Conservation (phyloP, 2,113 vertebrate species). For the Bettongia penicillata region DNA sequence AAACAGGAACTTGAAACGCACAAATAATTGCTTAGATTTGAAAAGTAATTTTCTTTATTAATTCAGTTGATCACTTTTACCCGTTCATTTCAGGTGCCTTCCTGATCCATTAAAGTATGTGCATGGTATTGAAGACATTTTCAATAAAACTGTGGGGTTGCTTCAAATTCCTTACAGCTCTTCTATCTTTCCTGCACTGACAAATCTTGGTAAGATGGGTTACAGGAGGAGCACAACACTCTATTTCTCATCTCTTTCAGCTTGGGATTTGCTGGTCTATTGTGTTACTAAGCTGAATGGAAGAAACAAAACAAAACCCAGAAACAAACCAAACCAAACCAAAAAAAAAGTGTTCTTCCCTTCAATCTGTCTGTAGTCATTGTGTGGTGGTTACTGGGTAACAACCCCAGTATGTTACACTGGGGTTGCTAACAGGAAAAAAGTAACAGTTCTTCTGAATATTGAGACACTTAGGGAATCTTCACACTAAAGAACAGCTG, state of each 20-base stretch:
- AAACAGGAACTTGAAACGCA: conserved; percentile 29
- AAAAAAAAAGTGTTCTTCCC: neutral
- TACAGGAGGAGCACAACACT: neutral
- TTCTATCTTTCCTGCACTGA: neutral
- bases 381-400: conserved; percentile 7
- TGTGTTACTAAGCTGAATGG: neutral
- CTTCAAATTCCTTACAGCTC: neutral
- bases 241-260: conserved; percentile 37
- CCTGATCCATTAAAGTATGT: neutral
- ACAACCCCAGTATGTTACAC: neutral
- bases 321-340: no score
- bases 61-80: conserved; percentile 62
- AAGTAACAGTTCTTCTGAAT: neutral
- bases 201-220: neutral
- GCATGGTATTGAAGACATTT: neutral
- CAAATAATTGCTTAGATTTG: conserved; percentile 49
- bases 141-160: neutral
- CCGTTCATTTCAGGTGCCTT: conserved; percentile 31
- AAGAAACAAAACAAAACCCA: neutral
- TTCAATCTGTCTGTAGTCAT: conserved; percentile 34
- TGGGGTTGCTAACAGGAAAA: conserved; percentile 56
- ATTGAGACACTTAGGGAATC: conserved; percentile 30
- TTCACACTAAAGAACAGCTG: conserved; percentile 36
- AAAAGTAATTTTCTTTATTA: conserved; percentile 63
- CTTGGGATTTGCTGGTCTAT: conserved; percentile 11